A percentile compares a stretch with the other conserved stretches of the same genome.
These are phyloP conservation scores for Drosophila bocqueti DNA, from an alignment of 1,140 invertebrate genomes.

Conservation along the genomic window DNA sequence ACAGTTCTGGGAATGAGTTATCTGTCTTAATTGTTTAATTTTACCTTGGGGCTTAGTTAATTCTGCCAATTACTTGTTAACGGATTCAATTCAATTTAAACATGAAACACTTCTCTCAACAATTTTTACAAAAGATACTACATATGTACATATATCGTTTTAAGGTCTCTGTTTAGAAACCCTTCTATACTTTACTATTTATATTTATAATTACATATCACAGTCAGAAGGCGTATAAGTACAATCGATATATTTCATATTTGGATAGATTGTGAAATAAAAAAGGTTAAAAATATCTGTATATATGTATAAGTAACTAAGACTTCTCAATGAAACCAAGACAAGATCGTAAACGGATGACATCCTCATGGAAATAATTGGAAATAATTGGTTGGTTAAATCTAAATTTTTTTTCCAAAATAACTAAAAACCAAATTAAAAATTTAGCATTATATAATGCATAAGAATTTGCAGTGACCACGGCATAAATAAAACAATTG, in stretches of 20 bases:
- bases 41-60: background rate
- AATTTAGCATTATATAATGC: background rate
- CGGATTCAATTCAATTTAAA: background rate
- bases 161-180: background rate
- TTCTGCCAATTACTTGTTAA: background rate
- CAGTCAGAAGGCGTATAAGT: background rate
- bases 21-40: constrained; percentile 8
- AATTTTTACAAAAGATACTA: too few relatives aligned
- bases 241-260: background rate
- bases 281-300: background rate
- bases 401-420: too few relatives aligned
- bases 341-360: too few relatives aligned
- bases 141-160: background rate
- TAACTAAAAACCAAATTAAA: too few relatives aligned
- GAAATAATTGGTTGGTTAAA: too few relatives aligned
- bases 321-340: too few relatives aligned
- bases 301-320: too few relatives aligned
- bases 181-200: background rate
- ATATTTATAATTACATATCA: background rate
- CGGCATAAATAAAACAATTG: constrained; percentile 7
- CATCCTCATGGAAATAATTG: background rate
- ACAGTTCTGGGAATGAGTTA: background rate
- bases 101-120: background rate
- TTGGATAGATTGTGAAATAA: background rate
- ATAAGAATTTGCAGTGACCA: background rate